Evolutionary conservation across 2,113 vertebrate species (phyloP), one percentile per base, ranked within the genome.

Genomic region (Menidia beryllina): DNA sequence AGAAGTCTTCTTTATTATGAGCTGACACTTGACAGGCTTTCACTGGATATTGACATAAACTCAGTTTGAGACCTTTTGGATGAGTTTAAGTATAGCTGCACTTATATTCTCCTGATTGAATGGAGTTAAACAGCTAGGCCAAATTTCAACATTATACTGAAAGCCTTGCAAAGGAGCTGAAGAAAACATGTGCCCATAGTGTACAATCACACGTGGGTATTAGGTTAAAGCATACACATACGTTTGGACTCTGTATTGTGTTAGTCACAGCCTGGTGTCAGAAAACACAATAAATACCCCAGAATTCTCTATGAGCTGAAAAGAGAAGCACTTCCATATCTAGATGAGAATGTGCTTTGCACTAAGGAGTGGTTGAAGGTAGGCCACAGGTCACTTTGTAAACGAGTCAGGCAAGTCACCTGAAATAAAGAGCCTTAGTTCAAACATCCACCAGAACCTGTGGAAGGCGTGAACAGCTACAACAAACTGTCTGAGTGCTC

Each of bases 361-460:
- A 34, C 59, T 21, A 25, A 75, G 43, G 70, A 54, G 67, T 21
- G 6, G 45, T 3, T 0, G 15, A 36, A 9, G 27, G 21, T 1
- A 23, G 30, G 47, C 2, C 52, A 67, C n/a, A 68, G 66, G 71
- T 70, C 57, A 50, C 1, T 47, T 21, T 77, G 68, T 70, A 53
- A 82, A 72, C 52, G 45, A 64, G 24, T 43, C 59, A 55, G 39
- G 38, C 39, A 34, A 30, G 63, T 19, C 15, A 17, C 38, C 25
- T 30, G 3, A 49, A n/a, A 43, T 45, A 19, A 45, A 45, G 19
- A 17, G 41, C 41, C 13, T 45, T 15, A 45, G 41, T 19, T 45
- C 41, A 45, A 45, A 45, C 41, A 14, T 19, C 41, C 39, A 43
- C 39, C 49, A 25, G 6, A 0, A 23, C 68, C 47, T 52, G 60